Percentiles rank a stretch among this genome's conserved stretches.
These are phyloP conservation scores for Bryconaethiops microstoma DNA, from an alignment of 2,797 vertebrate species.

Conservation along the genomic window DNA sequence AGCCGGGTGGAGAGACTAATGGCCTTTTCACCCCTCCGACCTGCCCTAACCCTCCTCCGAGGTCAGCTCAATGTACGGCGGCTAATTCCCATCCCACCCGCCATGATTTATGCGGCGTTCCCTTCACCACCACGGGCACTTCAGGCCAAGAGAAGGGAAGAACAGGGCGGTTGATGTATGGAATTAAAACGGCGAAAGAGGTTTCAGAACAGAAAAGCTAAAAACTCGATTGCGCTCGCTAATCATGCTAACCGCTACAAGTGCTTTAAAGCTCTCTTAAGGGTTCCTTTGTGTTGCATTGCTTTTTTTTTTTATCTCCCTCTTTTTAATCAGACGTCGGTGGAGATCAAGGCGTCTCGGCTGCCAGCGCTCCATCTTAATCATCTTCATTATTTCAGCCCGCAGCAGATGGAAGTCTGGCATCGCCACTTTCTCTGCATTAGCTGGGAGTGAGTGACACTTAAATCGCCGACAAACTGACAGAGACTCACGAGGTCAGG, in stretches of 20 bases:
- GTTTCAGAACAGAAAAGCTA: not conserved
- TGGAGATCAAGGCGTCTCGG: constrained; percentile 25
- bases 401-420: constrained; percentile 72
- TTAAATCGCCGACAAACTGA: constrained; percentile 42
- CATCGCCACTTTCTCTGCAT: constrained; percentile 67
- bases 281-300: constrained; percentile 18
- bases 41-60: not conserved
- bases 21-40: constrained; percentile 34
- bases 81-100: constrained; percentile 21
- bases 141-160: not conserved
- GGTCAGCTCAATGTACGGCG: not conserved
- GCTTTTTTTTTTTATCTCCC: constrained; percentile 20
- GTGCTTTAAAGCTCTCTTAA: constrained; percentile 22
- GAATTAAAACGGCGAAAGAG: not conserved
- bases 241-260: constrained; percentile 34
- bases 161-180: not conserved
- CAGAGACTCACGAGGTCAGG: constrained; percentile 45
- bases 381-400: constrained; percentile 72
- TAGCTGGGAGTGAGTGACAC: constrained; percentile 69
- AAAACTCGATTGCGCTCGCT: not conserved
- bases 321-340: constrained; percentile 44
- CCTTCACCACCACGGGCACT: not conserved
- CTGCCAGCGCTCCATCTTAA: constrained; percentile 64
- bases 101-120: constrained; percentile 21
- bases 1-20: constrained; percentile 28